Base-by-base conservation (phyloP, 2,113 vertebrate genomes). In the Strix uralensis region DNA sequence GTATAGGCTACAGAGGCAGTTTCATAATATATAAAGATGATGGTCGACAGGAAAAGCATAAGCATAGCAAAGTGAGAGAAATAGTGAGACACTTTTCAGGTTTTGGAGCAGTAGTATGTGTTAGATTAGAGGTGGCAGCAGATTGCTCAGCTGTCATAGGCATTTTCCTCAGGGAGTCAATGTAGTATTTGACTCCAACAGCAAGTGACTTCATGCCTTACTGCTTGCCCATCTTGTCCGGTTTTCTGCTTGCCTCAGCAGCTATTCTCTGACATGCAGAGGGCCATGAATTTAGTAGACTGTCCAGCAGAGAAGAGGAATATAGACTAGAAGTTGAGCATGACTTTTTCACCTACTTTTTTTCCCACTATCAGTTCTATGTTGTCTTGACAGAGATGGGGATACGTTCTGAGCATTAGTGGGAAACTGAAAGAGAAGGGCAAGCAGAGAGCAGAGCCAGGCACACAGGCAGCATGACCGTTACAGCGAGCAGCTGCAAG, bases 11-110 rank as follows among this genome's bases (percentile, higher is more conserved):
- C 18, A 29, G 16, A 71, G 29, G 11, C 23, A 57, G 25, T n/a
- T 84, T 36, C 57, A 9, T 57, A 59, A 82, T 7, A 30, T 11
- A 7, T 11, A 46, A 46, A 16, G 21, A 47, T 42, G 20, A 38
- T 27, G 3, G 47, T 32, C 0, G 0, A 16, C 38, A 34, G 13
- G 16, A 88, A 38, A 5, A 32, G 30, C 8, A 16, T 32, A 67
- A 87, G 4, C 11, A n/a, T 63, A 30, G 13, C 30, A 66, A 80
- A 71, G 8, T n/a, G 40, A 66, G 26, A 80, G 51, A 47, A 71
- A 38, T 3, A 55, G 5, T 44, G 34, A 25, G 26, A 17, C 6
- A 17, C 1, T 1, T 44, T 9, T 25, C 32, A 57, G 14, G n/a
- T 66, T 66, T 27, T 52, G 57, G 29, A 67, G 52, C 5, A 47